Base-by-base conservation (phyloP, 2,888 invertebrate species). In the Drosophila meridiana region DNA sequence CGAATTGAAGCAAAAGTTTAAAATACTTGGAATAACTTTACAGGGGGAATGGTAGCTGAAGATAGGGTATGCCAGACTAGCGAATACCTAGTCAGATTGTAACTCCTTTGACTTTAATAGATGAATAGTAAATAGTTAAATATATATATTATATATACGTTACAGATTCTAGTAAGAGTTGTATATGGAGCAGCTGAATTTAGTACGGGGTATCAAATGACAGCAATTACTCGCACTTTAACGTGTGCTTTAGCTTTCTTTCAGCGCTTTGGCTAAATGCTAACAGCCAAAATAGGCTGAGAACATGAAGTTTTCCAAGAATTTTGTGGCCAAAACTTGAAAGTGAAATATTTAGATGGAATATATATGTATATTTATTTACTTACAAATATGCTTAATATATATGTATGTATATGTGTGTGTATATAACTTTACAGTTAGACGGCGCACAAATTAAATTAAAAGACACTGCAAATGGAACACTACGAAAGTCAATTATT, bases 261-360 rank as follows among this genome's bases (percentile, higher is more conserved):
- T 13, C 20, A 45, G 14, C 40, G 14, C 14, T 52, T 34, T 14
- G 11, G 34, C 20, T 8, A 6, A 13, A 34, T 20, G 52, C 47
- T 28, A 47, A 28, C 13, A 47, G 13, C 9, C 50, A 20, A 34
- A 34, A 20, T 52, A 52, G 52, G 52, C 52, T 34, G 52, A 20
- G 52, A 20, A 52, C 13, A 34, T 52, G 5, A 26, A 34, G 34
- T 52, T 52, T 52, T 20, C 20, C 52, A 52, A 52, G 52, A 52
- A 52, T 52, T 52, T 52, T 52, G 52, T 52, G 52, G 52, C 6
- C 11, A 52, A 20, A 34, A 50, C 34, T 52, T 52, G 20, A 52
- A 52, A n/a, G 52, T 34, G 13, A 52, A 52, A 20, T 52, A 20
- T 20, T 20, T 20, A 52, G 52, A 52, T 34, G 34, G 34, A 34